Conservation (phyloP, 2,797 vertebrate species). For the Trichosurus vulpecula region DNA sequence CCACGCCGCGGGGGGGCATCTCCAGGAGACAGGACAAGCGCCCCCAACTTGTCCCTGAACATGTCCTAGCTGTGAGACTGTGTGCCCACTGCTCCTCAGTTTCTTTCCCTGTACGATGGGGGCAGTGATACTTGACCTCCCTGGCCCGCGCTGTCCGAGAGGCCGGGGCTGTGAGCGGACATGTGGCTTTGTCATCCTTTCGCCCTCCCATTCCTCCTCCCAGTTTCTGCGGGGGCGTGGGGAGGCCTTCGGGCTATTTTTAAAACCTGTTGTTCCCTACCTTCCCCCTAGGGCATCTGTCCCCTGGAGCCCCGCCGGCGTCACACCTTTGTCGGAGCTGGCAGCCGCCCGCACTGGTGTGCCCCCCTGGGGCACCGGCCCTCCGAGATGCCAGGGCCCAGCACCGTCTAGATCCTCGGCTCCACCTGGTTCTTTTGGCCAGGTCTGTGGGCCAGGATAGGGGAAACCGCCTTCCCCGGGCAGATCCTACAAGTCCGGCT, state of each 20-base stretch:
- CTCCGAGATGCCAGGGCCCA: not conserved
- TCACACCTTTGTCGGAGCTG: not conserved
- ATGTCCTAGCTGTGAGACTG: not conserved
- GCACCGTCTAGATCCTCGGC: too few relatives aligned
- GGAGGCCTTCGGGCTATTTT: not conserved
- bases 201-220: not conserved
- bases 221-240: not conserved
- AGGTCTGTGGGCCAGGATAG: too few relatives aligned
- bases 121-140: not conserved
- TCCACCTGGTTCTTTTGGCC: too few relatives aligned
- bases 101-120: not conserved
- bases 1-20: too few relatives aligned
- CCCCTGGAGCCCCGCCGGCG: conserved; percentile 31
- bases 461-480: not conserved
- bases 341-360: not conserved
- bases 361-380: not conserved
- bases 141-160: conserved; percentile 26
- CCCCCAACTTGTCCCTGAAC: too few relatives aligned
- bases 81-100: not conserved
- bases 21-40: not conserved
- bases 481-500: not conserved
- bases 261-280: conserved; percentile 52
- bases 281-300: conserved; percentile 2
- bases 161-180: not conserved
- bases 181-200: not conserved